Evolutionary conservation across 92 coral and sea anemone genomes (phyloP).

Genomic region (Bergia sp.): DNA sequence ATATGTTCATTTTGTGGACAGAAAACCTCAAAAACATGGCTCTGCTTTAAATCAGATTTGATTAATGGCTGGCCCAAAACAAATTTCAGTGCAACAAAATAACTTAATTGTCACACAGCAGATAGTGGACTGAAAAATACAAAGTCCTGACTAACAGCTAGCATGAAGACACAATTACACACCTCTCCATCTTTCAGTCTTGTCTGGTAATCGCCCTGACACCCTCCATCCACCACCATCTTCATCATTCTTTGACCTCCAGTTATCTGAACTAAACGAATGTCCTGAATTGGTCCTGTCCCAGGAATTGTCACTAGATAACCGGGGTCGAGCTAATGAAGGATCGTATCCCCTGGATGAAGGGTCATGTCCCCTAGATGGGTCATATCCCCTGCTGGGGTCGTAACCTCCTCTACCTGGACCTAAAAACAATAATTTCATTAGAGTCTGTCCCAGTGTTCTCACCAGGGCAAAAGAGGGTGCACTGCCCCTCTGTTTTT

Average conservation of each 20-base stretch:
- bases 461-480: no score
- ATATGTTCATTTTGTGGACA: no score
- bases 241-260: slow-evolving; percentile 88
- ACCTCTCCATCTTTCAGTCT: slow-evolving; percentile 95
- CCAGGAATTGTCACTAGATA: slow-evolving; percentile 89
- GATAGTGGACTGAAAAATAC: no score
- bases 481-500: no score
- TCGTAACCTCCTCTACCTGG: slow-evolving; percentile 40
- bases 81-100: no score
- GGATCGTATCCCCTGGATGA: slow-evolving; percentile 80
- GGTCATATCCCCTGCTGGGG: slow-evolving; percentile 34
- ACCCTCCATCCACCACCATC: slow-evolving; percentile 97
- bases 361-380: slow-evolving; percentile 83
- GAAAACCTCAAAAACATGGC: not conserved
- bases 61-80: not conserved
- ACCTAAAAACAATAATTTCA: slow-evolving; percentile 11
- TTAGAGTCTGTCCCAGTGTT: not conserved
- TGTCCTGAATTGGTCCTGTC: slow-evolving; percentile 66
- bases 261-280: slow-evolving; percentile 69
- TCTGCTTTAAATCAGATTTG: not conserved
- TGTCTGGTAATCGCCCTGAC: slow-evolving; percentile 84
- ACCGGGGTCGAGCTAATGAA: slow-evolving; percentile 73
- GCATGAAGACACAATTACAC: not conserved
- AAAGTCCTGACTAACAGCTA: no score
- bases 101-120: not conserved